A percentile compares a stretch with the other conserved stretches of the same genome.
Evolutionary conservation across 2,113 vertebrate species (phyloP).

Genomic region (Cephalopterus ornatus): DNA sequence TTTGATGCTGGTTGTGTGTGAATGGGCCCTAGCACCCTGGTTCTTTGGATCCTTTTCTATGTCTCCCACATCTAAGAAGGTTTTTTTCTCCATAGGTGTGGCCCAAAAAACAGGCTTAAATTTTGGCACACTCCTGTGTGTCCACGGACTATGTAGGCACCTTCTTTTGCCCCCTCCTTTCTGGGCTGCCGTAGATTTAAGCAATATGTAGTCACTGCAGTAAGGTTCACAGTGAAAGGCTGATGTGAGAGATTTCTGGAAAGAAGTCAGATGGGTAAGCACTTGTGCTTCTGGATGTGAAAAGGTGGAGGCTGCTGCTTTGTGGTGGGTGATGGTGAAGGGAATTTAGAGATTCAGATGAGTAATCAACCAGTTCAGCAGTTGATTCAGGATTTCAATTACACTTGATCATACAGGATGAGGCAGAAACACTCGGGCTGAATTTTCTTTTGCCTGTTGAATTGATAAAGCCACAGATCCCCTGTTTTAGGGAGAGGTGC

Average conservation of each 20-base stretch:
- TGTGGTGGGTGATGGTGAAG: neutral
- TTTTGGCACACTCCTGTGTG: neutral
- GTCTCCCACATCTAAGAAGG: accelerated
- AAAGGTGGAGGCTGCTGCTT: neutral
- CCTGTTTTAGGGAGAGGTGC: neutral
- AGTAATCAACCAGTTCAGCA: neutral
- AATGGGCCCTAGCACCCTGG: neutral
- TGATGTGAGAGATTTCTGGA: neutral
- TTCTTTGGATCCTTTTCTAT: neutral
- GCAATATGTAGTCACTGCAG: neutral
- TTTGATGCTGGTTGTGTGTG: neutral
- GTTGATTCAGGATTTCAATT: neutral
- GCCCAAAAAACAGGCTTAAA: neutral
- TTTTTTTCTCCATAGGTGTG: neutral
- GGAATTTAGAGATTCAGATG: neutral
- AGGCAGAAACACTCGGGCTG: neutral
- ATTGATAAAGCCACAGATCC: neutral
- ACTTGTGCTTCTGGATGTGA: neutral
- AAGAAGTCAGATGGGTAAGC: neutral
- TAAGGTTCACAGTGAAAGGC: neutral
- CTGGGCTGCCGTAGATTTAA: neutral
- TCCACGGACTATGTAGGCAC: neutral
- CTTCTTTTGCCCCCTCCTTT: neutral
- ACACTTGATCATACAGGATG: neutral
- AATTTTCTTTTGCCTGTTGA: neutral